Evolutionary conservation across 2,797 vertebrate genomes (phyloP), one percentile per base, ranked within the genome.

Genomic region (Micrastur ruficollis): DNA sequence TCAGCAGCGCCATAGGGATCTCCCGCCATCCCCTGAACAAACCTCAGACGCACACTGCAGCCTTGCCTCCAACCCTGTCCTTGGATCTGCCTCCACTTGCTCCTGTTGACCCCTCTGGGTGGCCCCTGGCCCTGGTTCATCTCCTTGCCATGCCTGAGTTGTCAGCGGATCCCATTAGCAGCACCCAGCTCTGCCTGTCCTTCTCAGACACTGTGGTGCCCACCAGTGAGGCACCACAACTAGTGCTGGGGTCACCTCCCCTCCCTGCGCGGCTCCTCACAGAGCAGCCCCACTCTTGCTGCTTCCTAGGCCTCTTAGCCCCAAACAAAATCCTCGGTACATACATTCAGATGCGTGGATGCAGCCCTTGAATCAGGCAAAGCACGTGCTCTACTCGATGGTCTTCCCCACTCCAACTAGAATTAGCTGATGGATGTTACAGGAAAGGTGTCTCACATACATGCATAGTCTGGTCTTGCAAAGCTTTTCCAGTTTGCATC

Each of bases 1-100:
- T 52, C 34, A 47, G 55, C 21, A 59, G 27, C 2, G 1, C 42
- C 2, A 0, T 3, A 42, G 9, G 6, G 5, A 11, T 44, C 14
- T 79, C 26, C 40, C 63, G 17, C 9, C 11, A 8, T 42, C n/a
- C 56, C 11, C 55, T 42, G 31, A 12, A 40, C 34, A 44, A 56
- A 40, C 29, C 26, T 67, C 3, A 0, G 12, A 63, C 58, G 16
- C 14, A 42, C 5, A 7, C 11, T 44, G 14, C 7, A 80, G 32
- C 23, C 13, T n/a, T 32, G 15, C 16, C 21, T 59, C 50, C n/a
- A 81, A 10, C 10, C 8, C 12, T 29, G 5, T 40, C 21, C 31
- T 84, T 65, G 6, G 3, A 55, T 29, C 29, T 53, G 5, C 5
- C 15, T 76, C 32, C 14, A 8, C 12, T 32, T 38, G 23, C 4